A percentile compares a stretch with the other conserved stretches of the same genome.
These are phyloP conservation scores for Murina feae DNA, from an alignment of 2,113 vertebrate genomes.

Conservation along the genomic window DNA sequence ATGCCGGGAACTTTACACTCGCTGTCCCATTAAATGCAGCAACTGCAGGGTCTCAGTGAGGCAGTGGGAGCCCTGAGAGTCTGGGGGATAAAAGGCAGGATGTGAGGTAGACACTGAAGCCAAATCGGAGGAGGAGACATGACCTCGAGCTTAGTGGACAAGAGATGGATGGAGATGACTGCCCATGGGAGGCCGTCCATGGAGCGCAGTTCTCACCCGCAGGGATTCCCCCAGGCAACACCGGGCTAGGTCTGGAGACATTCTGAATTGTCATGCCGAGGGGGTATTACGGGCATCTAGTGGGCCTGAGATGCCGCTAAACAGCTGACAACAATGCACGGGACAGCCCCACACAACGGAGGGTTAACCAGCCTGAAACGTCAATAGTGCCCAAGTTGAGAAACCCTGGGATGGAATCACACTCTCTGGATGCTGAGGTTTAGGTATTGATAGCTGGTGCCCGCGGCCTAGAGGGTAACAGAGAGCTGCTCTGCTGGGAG, in stretches of 20 bases:
- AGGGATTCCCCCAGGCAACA: background rate
- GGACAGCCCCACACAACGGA: background rate
- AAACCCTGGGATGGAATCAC: background rate
- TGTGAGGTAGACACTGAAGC: background rate
- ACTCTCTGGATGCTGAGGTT: background rate
- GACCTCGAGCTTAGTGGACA: background rate
- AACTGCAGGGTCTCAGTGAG: background rate
- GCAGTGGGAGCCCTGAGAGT: background rate
- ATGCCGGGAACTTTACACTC: rapidly evolving
- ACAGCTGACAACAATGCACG: background rate
- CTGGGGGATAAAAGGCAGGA: background rate
- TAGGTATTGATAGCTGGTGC: background rate
- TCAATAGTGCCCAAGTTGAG: background rate
- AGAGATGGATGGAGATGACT: background rate
- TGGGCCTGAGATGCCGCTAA: background rate
- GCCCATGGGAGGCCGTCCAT: background rate
- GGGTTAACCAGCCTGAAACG: background rate
- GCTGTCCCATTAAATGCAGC: background rate
- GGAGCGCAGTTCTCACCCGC: background rate
- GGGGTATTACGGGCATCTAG: background rate
- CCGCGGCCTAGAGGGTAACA: background rate
- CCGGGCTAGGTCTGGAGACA: background rate
- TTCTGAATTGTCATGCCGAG: background rate
- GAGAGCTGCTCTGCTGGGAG: background rate
- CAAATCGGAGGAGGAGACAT: background rate